These are phyloP conservation scores for Saccopteryx bilineata DNA, from an alignment of 2,113 vertebrate genomes.

Conservation along the genomic window DNA sequence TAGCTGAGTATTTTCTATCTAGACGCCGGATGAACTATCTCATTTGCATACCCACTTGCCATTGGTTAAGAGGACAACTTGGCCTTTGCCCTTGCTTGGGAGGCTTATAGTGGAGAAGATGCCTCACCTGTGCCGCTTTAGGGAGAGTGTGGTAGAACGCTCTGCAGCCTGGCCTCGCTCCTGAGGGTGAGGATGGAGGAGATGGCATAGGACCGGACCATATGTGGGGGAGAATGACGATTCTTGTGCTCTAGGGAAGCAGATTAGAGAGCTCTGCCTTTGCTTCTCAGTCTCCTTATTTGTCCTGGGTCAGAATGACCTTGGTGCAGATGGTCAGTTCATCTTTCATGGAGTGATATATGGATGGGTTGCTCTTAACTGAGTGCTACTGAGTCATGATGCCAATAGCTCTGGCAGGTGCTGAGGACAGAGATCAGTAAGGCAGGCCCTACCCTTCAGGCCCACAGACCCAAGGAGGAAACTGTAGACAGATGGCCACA, in stretches of 20 bases:
- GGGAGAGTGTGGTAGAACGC: neutral
- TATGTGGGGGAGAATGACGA: neutral
- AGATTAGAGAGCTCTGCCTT: neutral
- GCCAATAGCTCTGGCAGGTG: neutral
- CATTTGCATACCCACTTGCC: neutral
- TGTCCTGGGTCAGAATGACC: neutral
- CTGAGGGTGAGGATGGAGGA: neutral
- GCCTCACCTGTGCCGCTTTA: neutral
- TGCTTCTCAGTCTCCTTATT: neutral
- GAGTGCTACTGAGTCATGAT: neutral
- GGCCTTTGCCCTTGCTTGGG: neutral
- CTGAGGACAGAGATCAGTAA: neutral
- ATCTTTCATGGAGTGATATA: neutral
- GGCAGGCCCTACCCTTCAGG: neutral
- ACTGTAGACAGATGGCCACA: neutral
- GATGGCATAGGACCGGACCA: fast-evolving
- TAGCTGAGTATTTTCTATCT: neutral
- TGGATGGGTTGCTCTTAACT: neutral
- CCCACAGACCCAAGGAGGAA: neutral
- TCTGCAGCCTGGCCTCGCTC: neutral
- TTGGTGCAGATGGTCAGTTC: neutral
- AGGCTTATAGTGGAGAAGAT: neutral
- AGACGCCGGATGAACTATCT: neutral
- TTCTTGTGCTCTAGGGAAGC: neutral
- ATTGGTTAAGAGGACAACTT: neutral